Percentiles rank a stretch among this genome's conserved stretches.
Conservation (phyloP, 2,113 vertebrate species). For the Alosa alosa region DNA sequence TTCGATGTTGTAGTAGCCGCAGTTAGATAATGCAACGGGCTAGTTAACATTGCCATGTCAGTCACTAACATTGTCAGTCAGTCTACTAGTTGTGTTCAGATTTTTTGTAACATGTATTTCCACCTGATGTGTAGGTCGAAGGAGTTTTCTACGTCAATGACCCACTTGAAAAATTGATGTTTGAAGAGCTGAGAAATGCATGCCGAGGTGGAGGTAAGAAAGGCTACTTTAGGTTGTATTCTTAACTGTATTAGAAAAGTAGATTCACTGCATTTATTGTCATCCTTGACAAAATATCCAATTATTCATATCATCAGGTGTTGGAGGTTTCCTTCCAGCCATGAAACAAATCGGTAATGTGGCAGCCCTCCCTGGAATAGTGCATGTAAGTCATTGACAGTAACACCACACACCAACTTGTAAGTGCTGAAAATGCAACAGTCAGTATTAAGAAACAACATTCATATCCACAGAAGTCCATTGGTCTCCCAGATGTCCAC, state of each 20-base stretch:
- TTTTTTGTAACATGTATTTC: background rate
- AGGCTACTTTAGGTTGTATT: background rate
- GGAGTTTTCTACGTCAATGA: slow-evolving; percentile 96
- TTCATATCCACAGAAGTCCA: slow-evolving; percentile 77
- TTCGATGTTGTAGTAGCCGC: background rate
- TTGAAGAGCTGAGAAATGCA: slow-evolving; percentile 93
- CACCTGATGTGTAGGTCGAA: slow-evolving; percentile 78
- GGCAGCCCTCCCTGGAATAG: slow-evolving; percentile 91
- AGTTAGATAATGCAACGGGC: no score
- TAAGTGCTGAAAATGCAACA: background rate
- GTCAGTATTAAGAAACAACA: background rate
- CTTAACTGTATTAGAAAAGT: background rate
- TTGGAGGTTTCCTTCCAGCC: slow-evolving; percentile 93
- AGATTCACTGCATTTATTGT: background rate
- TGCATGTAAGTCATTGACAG: slow-evolving; percentile 80
- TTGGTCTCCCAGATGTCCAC: slow-evolving; percentile 95
- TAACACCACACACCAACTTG: background rate
- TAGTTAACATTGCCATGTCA: no score
- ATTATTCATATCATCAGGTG: slow-evolving; percentile 63
- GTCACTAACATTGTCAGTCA: no score
- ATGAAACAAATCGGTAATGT: slow-evolving; percentile 99
- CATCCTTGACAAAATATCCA: background rate
- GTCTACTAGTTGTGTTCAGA: background rate
- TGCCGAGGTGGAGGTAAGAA: slow-evolving; percentile 87
- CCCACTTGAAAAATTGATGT: slow-evolving; percentile 93